Conservation (phyloP, 2,113 vertebrate genomes). For the Tapirus terrestris region DNA sequence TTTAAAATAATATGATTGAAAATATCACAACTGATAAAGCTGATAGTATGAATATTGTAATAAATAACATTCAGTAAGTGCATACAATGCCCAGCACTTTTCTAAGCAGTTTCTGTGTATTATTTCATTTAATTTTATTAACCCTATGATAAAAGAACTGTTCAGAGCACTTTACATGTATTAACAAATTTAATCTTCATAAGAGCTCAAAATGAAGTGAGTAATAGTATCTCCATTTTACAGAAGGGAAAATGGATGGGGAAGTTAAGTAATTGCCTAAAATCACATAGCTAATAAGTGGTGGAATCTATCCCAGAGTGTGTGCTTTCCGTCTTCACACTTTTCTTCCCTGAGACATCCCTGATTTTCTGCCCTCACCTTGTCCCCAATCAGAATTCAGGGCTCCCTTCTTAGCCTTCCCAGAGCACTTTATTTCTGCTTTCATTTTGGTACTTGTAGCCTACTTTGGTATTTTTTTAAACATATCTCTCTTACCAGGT, state of each 20-base stretch:
- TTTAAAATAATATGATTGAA: background rate
- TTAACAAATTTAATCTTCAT: background rate
- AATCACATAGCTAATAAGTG: background rate
- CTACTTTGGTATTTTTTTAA: background rate
- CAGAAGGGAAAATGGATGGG: background rate
- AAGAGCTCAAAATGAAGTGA: background rate
- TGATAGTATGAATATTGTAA: background rate
- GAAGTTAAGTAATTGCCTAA: background rate
- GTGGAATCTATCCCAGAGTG: background rate
- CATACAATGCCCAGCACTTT: background rate
- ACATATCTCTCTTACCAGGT: background rate
- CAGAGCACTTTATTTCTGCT: background rate
- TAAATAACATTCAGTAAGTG: background rate
- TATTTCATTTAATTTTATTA: slow-evolving; percentile 23
- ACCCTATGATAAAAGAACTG: background rate
- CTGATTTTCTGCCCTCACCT: background rate
- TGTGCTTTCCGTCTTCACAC: background rate
- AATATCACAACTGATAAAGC: background rate
- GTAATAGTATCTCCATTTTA: background rate
- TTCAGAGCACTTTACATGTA: background rate
- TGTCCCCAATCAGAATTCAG: background rate
- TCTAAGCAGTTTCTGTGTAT: background rate
- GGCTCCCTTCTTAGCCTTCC: background rate
- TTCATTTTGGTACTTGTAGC: background rate
- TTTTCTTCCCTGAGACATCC: background rate